Conservation (phyloP, 2,888 invertebrate genomes). For the Suillia variegata region DNA sequence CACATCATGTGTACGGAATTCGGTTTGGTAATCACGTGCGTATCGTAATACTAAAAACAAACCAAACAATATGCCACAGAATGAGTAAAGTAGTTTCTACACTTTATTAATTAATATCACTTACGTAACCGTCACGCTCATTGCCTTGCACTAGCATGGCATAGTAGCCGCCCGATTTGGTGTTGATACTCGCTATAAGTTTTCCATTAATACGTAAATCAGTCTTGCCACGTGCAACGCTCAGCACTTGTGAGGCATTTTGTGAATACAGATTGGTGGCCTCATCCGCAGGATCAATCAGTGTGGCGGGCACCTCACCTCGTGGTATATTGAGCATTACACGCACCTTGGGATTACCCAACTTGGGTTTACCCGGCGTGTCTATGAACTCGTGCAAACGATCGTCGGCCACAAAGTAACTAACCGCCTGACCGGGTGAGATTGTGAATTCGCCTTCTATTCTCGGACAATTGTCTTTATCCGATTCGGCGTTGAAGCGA, state of each 20-base stretch:
- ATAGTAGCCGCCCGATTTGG: constrained; percentile 72
- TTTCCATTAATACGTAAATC: constrained; percentile 36
- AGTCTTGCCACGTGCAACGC: constrained; percentile 36
- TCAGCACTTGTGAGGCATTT: constrained; percentile 41
- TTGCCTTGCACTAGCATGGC: constrained; percentile 63
- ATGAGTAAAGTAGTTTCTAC: no score
- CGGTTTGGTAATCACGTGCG: constrained; percentile 64
- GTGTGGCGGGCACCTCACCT: constrained; percentile 34
- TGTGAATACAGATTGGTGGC: constrained; percentile 20
- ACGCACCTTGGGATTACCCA: constrained; percentile 56
- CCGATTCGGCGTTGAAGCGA: constrained; percentile 57
- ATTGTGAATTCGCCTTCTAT: constrained; percentile 38
- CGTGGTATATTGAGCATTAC: constrained; percentile 47
- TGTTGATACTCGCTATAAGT: constrained; percentile 43
- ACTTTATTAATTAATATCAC: no score
- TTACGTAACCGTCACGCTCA: constrained; percentile 56
- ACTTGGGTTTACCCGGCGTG: constrained; percentile 42
- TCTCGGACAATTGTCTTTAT: constrained; percentile 32
- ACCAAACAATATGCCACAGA: not conserved
- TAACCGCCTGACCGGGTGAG: constrained; percentile 45
- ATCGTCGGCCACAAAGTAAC: constrained; percentile 48
- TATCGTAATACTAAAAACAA: constrained; percentile 35
- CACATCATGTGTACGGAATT: constrained; percentile 78
- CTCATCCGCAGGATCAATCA: constrained; percentile 29
- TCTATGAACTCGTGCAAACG: constrained; percentile 49